Percentiles rank a stretch among this genome's conserved stretches.
Evolutionary conservation across 2,113 vertebrate genomes (phyloP).

Genomic region (Nothobranchius kuhntae): DNA sequence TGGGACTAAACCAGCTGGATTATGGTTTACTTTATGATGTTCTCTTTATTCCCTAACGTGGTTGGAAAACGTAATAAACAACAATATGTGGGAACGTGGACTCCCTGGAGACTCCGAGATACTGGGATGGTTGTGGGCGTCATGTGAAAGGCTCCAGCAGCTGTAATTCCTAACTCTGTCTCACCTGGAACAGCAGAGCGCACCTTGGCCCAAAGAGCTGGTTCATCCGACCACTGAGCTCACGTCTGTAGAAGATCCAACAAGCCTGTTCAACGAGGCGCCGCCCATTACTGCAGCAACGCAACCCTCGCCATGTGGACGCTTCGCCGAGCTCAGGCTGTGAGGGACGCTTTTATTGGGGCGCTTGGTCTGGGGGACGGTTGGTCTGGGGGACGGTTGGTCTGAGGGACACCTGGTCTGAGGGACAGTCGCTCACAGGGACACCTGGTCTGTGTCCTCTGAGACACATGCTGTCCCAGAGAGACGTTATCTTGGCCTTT

Average conservation of each 20-base stretch:
- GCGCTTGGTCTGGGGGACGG: no score
- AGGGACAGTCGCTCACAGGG: conserved; percentile 3
- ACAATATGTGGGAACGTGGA: neutral
- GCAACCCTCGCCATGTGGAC: conserved; percentile 58
- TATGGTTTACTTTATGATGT: neutral
- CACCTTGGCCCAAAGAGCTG: conserved; percentile 55
- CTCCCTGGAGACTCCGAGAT: conserved; percentile 51
- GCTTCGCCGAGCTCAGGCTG: conserved; percentile 1
- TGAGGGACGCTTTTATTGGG: neutral
- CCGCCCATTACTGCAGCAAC: conserved; percentile 63
- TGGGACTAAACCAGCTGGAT: no score
- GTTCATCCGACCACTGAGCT: conserved; percentile 73
- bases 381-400: no score
- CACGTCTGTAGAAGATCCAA: conserved; percentile 75
- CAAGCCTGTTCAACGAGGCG: conserved; percentile 77
- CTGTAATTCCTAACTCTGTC: conserved; percentile 62
- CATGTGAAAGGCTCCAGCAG: conserved; percentile 42
- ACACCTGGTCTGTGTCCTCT: neutral
- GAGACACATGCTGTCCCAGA: no score
- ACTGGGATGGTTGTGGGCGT: conserved; percentile 56
- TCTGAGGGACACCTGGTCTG: no score
- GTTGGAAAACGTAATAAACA: neutral
- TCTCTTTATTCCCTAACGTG: conserved; percentile 30
- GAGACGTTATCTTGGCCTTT: conserved; percentile 1
- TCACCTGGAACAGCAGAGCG: conserved; percentile 51